Conservation (phyloP, 2,888 invertebrate genomes). For the Drosophila antonietae region DNA sequence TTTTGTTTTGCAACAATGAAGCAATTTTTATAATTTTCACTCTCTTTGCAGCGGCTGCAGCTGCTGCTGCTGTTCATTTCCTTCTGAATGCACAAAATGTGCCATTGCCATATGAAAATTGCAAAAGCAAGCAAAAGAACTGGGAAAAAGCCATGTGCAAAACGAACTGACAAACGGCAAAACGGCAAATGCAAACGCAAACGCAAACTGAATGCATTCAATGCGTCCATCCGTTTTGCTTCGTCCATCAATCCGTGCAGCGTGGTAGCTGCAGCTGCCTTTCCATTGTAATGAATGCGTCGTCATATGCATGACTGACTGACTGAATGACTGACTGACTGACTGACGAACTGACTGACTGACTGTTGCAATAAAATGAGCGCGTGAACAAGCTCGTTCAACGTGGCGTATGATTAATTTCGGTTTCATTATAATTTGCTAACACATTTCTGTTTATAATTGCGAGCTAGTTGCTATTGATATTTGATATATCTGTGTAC, state of each 20-base stretch:
- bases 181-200: conserved; percentile 11
- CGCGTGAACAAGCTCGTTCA: conserved; percentile 12
- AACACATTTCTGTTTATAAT: conserved; percentile 2
- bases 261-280: neutral
- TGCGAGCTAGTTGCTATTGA: neutral
- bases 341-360: conserved; percentile 10
- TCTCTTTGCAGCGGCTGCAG: conserved; percentile 43
- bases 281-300: conserved; percentile 43
- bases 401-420: conserved; percentile 59
- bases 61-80: conserved; percentile 68
- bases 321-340: conserved; percentile 28
- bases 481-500: neutral
- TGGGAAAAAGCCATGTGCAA: conserved; percentile 22
- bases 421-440: conserved; percentile 21
- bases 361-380: conserved; percentile 16
- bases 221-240: conserved; percentile 41
- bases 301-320: conserved; percentile 47
- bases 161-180: conserved; percentile 28
- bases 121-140: conserved; percentile 46
- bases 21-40: conserved; percentile 61
- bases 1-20: conserved; percentile 50
- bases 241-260: conserved; percentile 27
- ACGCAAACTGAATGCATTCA: conserved; percentile 40
- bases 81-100: conserved; percentile 69
- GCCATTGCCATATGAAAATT: conserved; percentile 44